Evolutionary conservation across 1,140 invertebrate genomes (phyloP), one percentile per base, ranked within the genome.

Genomic region (Formica selysi): DNA sequence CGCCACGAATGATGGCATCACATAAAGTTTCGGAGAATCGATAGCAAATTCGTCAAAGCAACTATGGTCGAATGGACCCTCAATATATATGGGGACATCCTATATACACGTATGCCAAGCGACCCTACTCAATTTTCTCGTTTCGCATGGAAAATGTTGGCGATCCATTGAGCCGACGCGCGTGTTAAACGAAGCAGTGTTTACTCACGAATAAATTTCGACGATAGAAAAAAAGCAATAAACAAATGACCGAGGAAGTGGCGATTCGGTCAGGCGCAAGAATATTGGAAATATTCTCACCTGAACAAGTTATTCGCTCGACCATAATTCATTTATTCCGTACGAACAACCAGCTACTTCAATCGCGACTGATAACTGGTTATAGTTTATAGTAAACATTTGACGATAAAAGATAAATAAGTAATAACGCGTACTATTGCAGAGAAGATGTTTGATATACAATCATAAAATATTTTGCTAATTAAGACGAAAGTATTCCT

Each of bases 121-220:
- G 61, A 68, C 36, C 44, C 48, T 80, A 59, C 68, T 83, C 68
- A 83, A 71, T 61, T 83, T 83, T 74, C 79, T 62, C 78, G 79
- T 83, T 62, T 19, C 32, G 61, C 41, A 61, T 59, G 38, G 54
- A 83, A 81, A 81, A 74, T 74, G 68, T 57, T 38, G 38, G 67
- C 38, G 79, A 81, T 59, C 54, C 38, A 13, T 13, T 61, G 79
- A 74, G 79, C 68, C 22, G 26, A 73, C 36, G 54, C 79, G 67
- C 79, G 79, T 38, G 79, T 83, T 83, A 74, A 83, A 74, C 79
- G 68, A 74, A 73, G 79, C 79, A 54, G 26, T 54, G 48, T 70
- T 80, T 57, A 80, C 65, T 80, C 64, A 36, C 78, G 79, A 83
- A 62, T 83, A 83, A 83, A 83, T 83, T 83, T 54, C 22, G 54